Percentiles rank a stretch among this genome's conserved stretches.
phyloP scores from a whole-genome alignment of 2,797 vertebrate genomes.

The Coccyzus lansbergi region DNA sequence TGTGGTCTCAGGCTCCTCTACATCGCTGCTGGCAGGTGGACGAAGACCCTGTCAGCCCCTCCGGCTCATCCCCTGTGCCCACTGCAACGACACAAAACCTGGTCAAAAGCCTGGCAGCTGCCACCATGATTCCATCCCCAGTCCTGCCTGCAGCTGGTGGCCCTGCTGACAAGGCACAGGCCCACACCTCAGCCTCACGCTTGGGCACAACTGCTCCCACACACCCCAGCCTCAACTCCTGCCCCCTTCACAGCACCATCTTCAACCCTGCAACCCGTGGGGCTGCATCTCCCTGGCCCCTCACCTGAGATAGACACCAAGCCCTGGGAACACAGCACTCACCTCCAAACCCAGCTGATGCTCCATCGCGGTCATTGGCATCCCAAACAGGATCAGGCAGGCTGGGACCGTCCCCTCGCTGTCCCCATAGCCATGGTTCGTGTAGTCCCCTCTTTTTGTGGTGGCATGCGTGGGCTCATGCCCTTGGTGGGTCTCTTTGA shows the following conservation, averaged over 20 bases:
- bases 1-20: background rate
- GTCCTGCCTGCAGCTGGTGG: too few relatives aligned
- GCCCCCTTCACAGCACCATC: rapidly evolving
- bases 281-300: background rate
- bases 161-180: background rate
- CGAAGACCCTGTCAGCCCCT: background rate
- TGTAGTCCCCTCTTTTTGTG: background rate
- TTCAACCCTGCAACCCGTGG: rapidly evolving
- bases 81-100: background rate
- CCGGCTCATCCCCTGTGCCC: background rate
- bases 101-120: background rate
- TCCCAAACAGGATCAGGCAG: rapidly evolving
- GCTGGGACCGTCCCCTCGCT: background rate
- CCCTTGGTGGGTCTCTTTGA: background rate
- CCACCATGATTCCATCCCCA: rapidly evolving
- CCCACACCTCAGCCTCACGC: rapidly evolving
- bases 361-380: rapidly evolving
- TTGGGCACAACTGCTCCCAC: rapidly evolving
- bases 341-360: background rate
- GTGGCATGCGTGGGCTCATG: rapidly evolving
- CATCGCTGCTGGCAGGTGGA: rapidly evolving
- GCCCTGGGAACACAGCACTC: background rate
- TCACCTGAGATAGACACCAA: rapidly evolving
- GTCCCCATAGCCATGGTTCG: rapidly evolving
- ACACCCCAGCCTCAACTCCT: background rate